Conservation (phyloP, 2,797 vertebrate genomes). For the Sebastes iracundus region DNA sequence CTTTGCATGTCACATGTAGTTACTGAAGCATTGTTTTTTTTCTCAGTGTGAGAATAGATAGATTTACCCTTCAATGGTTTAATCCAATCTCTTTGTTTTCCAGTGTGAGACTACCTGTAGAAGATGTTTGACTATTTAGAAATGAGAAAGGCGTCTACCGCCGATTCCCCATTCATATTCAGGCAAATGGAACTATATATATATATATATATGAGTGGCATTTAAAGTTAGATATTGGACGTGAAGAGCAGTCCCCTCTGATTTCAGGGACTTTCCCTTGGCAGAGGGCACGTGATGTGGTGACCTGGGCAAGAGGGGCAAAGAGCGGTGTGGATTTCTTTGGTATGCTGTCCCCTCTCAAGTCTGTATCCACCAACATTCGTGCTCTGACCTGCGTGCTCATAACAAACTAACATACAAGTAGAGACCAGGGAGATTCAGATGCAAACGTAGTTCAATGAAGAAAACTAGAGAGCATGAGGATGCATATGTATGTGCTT, state of each 20-base stretch:
- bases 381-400: slow-evolving; percentile 12
- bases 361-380: slow-evolving; percentile 38
- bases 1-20: slow-evolving; percentile 16
- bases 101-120: background rate
- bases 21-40: background rate
- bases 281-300: slow-evolving; percentile 50
- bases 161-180: background rate
- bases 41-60: background rate
- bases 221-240: slow-evolving; percentile 42
- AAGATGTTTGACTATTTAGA: background rate
- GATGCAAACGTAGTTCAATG: background rate
- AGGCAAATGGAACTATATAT: background rate
- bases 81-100: background rate
- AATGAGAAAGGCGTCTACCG: background rate
- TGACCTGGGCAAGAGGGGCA: slow-evolving; percentile 46
- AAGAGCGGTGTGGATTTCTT: slow-evolving; percentile 76
- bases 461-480: background rate
- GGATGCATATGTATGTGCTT: background rate
- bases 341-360: slow-evolving; percentile 63
- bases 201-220: slow-evolving; percentile 4
- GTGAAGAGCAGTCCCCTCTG: slow-evolving; percentile 57
- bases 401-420: slow-evolving; percentile 31
- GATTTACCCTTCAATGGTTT: background rate
- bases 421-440: background rate
- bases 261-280: slow-evolving; percentile 83